Conservation (phyloP, 2,797 vertebrate species). For the Onychomys arenicola region DNA sequence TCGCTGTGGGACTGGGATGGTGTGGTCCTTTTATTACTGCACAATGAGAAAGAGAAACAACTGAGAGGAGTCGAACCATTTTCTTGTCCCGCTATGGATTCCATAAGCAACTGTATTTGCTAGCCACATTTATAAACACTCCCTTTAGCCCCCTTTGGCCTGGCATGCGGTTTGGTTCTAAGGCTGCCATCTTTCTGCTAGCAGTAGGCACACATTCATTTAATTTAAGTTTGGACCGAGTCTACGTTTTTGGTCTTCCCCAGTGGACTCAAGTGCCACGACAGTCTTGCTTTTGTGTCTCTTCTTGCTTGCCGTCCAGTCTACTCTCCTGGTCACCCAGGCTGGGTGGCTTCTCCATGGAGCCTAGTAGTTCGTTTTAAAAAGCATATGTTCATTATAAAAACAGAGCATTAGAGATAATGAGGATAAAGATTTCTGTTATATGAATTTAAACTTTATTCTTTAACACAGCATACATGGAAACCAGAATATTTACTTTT, state of each 20-base stretch:
- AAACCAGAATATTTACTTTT: conserved; percentile 54
- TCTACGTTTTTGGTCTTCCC: not conserved
- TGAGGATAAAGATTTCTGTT: conserved; percentile 38
- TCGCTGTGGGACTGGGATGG: not conserved
- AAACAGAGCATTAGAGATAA: conserved; percentile 28
- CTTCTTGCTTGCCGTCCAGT: conserved; percentile 82
- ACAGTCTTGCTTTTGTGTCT: conserved; percentile 90
- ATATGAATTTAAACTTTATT: conserved; percentile 40
- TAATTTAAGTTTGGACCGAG: not conserved
- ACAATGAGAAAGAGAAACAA: not conserved
- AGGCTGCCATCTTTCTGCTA: not conserved
- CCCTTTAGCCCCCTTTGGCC: not conserved
- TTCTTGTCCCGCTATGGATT: not conserved
- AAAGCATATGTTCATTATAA: not conserved
- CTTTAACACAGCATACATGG: not conserved
- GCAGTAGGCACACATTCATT: not conserved
- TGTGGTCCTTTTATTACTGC: not conserved
- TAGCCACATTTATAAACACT: not conserved
- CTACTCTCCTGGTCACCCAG: not conserved
- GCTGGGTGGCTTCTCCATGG: not conserved
- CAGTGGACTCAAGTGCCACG: too few species aligned
- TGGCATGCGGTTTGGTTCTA: not conserved
- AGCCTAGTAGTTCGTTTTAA: not conserved
- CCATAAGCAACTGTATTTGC: not conserved
- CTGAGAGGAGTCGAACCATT: not conserved